Conservation (phyloP, 2,888 invertebrate genomes). For the Neoascia interrupta region DNA sequence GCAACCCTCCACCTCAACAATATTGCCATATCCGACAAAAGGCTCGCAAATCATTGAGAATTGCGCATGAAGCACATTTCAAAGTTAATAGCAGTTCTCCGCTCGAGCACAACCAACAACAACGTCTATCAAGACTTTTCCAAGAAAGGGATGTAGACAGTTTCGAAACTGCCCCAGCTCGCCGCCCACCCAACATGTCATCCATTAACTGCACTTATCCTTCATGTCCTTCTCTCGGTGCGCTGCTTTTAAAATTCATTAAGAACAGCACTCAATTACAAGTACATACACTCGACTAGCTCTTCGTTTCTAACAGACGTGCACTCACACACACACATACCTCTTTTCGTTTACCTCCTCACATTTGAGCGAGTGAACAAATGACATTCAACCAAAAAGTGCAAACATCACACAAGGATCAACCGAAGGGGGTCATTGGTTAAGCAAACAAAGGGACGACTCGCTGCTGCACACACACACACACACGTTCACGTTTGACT, state of each 20-base stretch:
- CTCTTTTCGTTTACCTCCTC: no score
- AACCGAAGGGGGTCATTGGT: constrained; percentile 54
- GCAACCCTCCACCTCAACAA: no score
- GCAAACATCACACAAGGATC: constrained; percentile 65
- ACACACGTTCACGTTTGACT: constrained; percentile 62
- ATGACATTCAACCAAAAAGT: constrained; percentile 57
- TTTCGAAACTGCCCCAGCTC: neutral
- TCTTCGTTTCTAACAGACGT: constrained; percentile 20
- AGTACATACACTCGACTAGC: constrained; percentile 51
- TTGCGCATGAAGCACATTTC: constrained; percentile 16
- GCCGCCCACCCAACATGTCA: constrained; percentile 14
- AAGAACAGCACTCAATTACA: constrained; percentile 64
- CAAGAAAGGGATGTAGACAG: constrained; percentile 22
- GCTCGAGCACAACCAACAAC: constrained; percentile 29
- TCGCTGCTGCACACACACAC: no score
- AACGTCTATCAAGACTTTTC: constrained; percentile 7
- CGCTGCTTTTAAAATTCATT: constrained; percentile 63
- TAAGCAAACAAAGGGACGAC: constrained; percentile 57
- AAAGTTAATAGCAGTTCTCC: constrained; percentile 27
- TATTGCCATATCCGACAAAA: no score
- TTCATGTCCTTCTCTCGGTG: constrained; percentile 34
- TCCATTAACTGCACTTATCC: constrained; percentile 62
- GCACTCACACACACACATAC: no score
- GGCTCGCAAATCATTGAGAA: neutral
- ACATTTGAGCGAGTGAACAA: no score